A percentile compares a stretch with the other conserved stretches of the same genome.
phyloP scores from a whole-genome alignment of 2,797 vertebrate species.

The Phrynocephalus forsythii region DNA sequence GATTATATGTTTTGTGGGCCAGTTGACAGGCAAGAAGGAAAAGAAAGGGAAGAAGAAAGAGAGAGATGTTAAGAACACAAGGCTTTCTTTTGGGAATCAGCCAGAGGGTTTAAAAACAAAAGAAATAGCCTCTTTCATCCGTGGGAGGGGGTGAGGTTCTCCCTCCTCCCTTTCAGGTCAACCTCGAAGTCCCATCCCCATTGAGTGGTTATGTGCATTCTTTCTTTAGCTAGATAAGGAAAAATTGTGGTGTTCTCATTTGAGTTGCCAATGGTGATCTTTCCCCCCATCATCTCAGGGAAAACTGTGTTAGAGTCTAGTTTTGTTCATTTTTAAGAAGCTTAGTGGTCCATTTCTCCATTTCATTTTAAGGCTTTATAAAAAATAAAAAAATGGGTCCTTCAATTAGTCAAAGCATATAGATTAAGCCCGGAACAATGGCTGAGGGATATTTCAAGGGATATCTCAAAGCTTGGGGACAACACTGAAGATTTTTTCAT shows the following conservation, averaged over 20 bases:
- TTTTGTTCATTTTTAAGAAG: background rate
- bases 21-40: too few species aligned
- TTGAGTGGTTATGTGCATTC: background rate
- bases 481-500: background rate
- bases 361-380: background rate
- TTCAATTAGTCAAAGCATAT: background rate
- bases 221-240: background rate
- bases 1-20: too few species aligned
- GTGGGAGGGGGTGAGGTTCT: too few species aligned
- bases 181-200: too few species aligned
- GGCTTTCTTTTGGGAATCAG: too few species aligned
- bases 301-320: background rate
- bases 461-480: background rate
- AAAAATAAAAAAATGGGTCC: background rate
- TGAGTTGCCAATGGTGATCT: too few species aligned
- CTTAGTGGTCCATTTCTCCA: background rate
- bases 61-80: too few species aligned
- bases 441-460: background rate
- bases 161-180: too few species aligned
- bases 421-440: background rate
- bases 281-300: background rate
- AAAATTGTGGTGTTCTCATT: background rate
- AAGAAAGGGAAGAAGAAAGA: too few species aligned
- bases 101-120: too few species aligned
- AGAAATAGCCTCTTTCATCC: too few species aligned